phyloP scores from a whole-genome alignment of 2,113 vertebrate species.

The Paradoxurus hermaphroditus region DNA sequence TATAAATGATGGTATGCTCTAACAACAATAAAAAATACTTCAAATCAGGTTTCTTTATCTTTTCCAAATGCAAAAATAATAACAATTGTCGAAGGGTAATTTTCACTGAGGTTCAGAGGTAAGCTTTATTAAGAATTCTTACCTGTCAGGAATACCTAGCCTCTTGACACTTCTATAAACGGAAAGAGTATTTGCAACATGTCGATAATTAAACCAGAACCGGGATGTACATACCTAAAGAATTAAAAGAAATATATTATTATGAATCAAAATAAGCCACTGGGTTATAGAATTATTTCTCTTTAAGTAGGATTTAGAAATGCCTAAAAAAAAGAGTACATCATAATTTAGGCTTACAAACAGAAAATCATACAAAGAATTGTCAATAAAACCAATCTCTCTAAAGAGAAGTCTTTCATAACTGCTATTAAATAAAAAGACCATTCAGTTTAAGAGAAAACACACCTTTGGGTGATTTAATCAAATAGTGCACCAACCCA shows the following conservation, averaged over 20 bases:
- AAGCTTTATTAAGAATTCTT: slow-evolving; percentile 44
- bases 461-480: slow-evolving; percentile 24
- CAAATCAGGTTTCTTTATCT: background rate
- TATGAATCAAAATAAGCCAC: slow-evolving; percentile 27
- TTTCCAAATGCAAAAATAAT: slow-evolving; percentile 16
- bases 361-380: background rate
- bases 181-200: slow-evolving; percentile 97
- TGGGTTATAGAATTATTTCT: background rate
- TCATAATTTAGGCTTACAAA: background rate
- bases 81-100: background rate
- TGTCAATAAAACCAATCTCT: slow-evolving; percentile 45
- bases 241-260: slow-evolving; percentile 40
- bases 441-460: background rate
- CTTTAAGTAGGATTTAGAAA: background rate
- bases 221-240: slow-evolving; percentile 95
- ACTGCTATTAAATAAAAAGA: slow-evolving; percentile 35
- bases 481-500: background rate
- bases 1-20: background rate
- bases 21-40: background rate
- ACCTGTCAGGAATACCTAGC: slow-evolving; percentile 98
- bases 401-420: slow-evolving; percentile 39
- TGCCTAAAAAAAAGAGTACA: background rate
- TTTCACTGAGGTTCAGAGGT: background rate
- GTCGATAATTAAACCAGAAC: slow-evolving; percentile 99
- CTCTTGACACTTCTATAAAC: slow-evolving; percentile 98